A percentile compares a stretch with the other conserved stretches of the same genome.
Conservation (phyloP, 1,140 invertebrate genomes). For the Meloidogyne chitwoodi region DNA sequence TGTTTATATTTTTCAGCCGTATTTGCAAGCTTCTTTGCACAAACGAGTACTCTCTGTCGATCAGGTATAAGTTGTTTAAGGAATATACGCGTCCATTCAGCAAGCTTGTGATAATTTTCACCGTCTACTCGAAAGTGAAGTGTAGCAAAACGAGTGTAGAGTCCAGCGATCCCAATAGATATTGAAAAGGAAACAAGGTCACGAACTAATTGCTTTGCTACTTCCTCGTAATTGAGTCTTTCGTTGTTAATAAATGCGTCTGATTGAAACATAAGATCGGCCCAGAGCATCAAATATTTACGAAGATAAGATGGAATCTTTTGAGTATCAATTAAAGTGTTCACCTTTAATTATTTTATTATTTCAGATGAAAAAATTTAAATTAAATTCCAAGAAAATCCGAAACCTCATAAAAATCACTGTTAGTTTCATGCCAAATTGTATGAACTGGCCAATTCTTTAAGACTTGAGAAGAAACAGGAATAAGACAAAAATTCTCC, state of each 20-base stretch:
- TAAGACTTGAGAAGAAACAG: neutral
- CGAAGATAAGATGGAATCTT: conserved; percentile 29
- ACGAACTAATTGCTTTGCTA: conserved; percentile 32
- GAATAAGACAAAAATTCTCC: conserved; percentile 19
- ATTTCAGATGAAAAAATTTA: neutral
- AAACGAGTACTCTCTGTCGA: conserved; percentile 13
- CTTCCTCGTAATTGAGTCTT: conserved; percentile 33
- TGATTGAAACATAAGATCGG: conserved; percentile 42
- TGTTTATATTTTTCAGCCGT: conserved; percentile 32
- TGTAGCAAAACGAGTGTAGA: conserved; percentile 24
- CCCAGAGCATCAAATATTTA: conserved; percentile 41
- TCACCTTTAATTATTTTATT: conserved; percentile 17
- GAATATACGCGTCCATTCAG: conserved; percentile 36
- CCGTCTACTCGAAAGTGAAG: conserved; percentile 7
- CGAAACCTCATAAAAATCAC: conserved; percentile 37
- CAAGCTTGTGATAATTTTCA: conserved; percentile 27
- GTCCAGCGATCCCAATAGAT: conserved; percentile 15
- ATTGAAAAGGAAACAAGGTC: conserved; percentile 24
- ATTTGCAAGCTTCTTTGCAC: conserved; percentile 34
- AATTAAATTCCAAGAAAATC: neutral
- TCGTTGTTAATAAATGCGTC: conserved; percentile 36
- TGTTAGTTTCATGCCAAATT: conserved; percentile 25
- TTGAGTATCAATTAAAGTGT: conserved; percentile 25
- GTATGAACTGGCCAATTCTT: conserved; percentile 24
- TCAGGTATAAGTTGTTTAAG: conserved; percentile 17